A percentile compares a stretch with the other conserved stretches of the same genome.
Conservation (phyloP, 1,140 invertebrate species). For the Nixonia krombeini region DNA sequence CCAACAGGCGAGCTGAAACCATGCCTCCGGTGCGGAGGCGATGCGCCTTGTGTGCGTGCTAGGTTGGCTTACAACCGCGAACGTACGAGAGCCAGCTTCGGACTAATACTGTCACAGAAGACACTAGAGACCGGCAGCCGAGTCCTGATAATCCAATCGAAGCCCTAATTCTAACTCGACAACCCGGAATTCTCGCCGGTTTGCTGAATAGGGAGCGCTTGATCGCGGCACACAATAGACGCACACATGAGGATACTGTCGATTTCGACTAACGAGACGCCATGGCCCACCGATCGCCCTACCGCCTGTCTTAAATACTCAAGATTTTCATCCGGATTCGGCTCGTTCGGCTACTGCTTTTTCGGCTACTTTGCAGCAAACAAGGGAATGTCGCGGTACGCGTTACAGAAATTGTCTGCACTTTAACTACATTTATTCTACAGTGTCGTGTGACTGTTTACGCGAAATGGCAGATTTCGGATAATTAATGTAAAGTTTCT, state of each 20-base stretch:
- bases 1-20: slow-evolving; percentile 59
- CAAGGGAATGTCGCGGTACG: too few species aligned
- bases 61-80: slow-evolving; percentile 36
- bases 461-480: too few species aligned
- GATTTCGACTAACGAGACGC: slow-evolving; percentile 60
- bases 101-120: slow-evolving; percentile 56
- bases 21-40: slow-evolving; percentile 37
- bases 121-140: slow-evolving; percentile 54
- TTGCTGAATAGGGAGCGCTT: slow-evolving; percentile 67
- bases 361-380: too few species aligned
- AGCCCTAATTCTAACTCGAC: slow-evolving; percentile 71
- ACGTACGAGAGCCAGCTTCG: slow-evolving; percentile 47
- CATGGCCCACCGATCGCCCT: slow-evolving; percentile 30
- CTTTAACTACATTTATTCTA: too few species aligned
- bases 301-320: slow-evolving; percentile 1
- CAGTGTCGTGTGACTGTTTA: neutral
- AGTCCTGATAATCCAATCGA: slow-evolving; percentile 71
- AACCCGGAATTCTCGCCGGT: slow-evolving; percentile 69
- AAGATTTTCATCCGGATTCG: too few species aligned
- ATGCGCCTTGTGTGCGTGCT: slow-evolving; percentile 27
- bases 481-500: too few species aligned
- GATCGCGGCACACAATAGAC: slow-evolving; percentile 64
- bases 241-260: slow-evolving; percentile 38
- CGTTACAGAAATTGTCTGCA: too few species aligned
- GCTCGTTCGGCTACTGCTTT: too few species aligned